Conservation (phyloP, 2,888 invertebrate genomes). For the Ormyrus labotus region DNA sequence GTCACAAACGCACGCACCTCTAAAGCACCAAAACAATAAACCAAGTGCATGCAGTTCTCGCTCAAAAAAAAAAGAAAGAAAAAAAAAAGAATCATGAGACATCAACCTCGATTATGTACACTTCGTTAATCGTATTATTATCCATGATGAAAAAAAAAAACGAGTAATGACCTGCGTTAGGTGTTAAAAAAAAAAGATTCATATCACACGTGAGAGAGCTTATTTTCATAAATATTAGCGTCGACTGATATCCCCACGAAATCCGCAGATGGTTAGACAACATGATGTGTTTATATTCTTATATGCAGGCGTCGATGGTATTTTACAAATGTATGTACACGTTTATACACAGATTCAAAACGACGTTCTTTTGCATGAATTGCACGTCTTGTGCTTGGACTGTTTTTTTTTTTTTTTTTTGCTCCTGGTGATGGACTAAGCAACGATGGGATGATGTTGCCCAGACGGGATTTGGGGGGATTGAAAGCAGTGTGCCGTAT, state of each 20-base stretch:
- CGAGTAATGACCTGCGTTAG: conserved; percentile 23
- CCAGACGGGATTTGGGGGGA: no score
- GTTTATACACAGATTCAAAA: conserved; percentile 35
- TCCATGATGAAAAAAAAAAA: conserved; percentile 22
- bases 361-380: background rate
- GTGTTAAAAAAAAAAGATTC: conserved; percentile 28
- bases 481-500: no score
- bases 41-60: conserved; percentile 39
- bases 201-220: conserved; percentile 23
- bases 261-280: conserved; percentile 40
- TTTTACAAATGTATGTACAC: conserved; percentile 41
- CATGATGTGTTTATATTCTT: background rate
- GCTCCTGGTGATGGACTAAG: conserved; percentile 38
- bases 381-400: conserved; percentile 22
- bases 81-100: conserved; percentile 21
- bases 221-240: conserved; percentile 31
- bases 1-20: conserved; percentile 14
- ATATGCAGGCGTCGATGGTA: conserved; percentile 9
- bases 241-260: conserved; percentile 22
- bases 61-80: background rate
- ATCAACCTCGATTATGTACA: conserved; percentile 53
- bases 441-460: conserved; percentile 35
- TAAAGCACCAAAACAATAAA: conserved; percentile 39
- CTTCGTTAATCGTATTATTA: conserved; percentile 24
- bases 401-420: background rate